A percentile compares a stretch with the other conserved stretches of the same genome.
phyloP scores from a whole-genome alignment of 2,888 invertebrate genomes.

The Parnassius orleans region DNA sequence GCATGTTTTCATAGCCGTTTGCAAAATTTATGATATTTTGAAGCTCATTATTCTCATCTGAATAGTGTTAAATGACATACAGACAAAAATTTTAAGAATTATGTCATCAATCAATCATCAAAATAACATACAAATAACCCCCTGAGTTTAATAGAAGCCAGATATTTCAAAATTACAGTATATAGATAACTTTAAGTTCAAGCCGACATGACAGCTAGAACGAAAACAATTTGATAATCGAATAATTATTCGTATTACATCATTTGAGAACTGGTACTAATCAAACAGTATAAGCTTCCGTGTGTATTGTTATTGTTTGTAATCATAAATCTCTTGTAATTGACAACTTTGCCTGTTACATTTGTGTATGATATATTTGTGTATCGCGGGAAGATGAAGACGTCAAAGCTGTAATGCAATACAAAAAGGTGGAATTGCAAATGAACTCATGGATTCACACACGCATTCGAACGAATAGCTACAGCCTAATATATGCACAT shows the following conservation, averaged over 20 bases:
- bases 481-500: conserved; percentile 20
- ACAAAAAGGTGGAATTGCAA: conserved; percentile 11
- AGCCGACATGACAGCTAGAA: no score
- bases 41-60: no score
- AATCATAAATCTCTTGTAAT: conserved; percentile 3
- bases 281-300: not conserved
- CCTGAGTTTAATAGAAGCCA: no score
- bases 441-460: conserved; percentile 4
- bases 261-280: not conserved
- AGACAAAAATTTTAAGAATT: no score
- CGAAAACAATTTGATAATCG: no score
- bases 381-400: conserved; percentile 1
- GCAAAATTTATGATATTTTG: no score
- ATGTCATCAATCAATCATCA: no score
- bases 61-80: no score
- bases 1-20: no score
- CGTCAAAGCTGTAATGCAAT: not conserved
- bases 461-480: conserved; percentile 7
- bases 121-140: no score
- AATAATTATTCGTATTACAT: not conserved
- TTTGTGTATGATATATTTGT: not conserved
- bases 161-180: no score
- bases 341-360: not conserved
- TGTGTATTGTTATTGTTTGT: conserved; percentile 4
- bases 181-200: no score